Percentiles rank a stretch among this genome's conserved stretches.
Evolutionary conservation across 1,140 invertebrate genomes (phyloP).

Genomic region (Camponotus pennsylvanicus): DNA sequence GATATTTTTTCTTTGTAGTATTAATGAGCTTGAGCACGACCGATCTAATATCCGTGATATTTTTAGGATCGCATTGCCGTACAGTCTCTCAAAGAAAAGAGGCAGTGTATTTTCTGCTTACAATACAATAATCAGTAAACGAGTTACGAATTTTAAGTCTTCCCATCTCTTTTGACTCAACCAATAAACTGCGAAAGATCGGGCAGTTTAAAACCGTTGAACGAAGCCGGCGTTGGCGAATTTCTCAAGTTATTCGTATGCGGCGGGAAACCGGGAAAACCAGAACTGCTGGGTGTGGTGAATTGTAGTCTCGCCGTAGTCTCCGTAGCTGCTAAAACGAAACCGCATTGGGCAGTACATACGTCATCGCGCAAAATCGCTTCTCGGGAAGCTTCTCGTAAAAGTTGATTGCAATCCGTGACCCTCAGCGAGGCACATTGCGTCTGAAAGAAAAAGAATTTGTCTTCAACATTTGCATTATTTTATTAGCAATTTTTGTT

Average conservation of each 20-base stretch:
- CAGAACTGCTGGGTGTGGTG: conserved; percentile 72
- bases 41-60: background rate
- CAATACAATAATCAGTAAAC: conserved; percentile 63
- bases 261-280: conserved; percentile 84
- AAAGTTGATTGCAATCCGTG: conserved; percentile 93
- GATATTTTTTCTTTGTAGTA: background rate
- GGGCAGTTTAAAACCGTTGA: conserved; percentile 88
- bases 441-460: conserved; percentile 87
- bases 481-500: no score
- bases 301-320: conserved; percentile 76
- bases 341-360: conserved; percentile 95
- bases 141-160: conserved; percentile 52
- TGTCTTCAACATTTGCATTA: no score
- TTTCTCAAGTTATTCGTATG: conserved; percentile 79
- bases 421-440: conserved; percentile 96
- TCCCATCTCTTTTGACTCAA: conserved; percentile 68
- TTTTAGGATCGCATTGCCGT: conserved; percentile 44
- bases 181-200: conserved; percentile 89
- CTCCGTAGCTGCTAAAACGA: conserved; percentile 85
- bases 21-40: conserved; percentile 10
- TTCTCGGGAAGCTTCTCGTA: conserved; percentile 93
- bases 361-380: conserved; percentile 94
- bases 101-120: conserved; percentile 62
- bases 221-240: conserved; percentile 80
- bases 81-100: conserved; percentile 61